phyloP scores from a whole-genome alignment of 2,113 vertebrate genomes.

The Spea bombifrons region DNA sequence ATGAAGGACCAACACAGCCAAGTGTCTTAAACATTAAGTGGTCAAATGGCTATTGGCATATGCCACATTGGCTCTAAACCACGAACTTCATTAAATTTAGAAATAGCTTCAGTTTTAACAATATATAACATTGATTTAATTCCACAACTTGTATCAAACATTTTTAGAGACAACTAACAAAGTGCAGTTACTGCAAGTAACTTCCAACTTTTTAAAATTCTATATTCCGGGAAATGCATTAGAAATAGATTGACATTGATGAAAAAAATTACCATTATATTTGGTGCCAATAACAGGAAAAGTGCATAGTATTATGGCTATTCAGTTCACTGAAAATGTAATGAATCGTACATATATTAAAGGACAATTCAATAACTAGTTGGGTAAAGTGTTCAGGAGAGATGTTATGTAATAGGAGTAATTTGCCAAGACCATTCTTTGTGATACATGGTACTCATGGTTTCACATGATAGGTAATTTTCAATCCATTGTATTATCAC shows the following conservation, averaged over 20 bases:
- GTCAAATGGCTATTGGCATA: too few relatives aligned
- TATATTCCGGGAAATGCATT: conserved; percentile 7
- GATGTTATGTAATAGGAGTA: conserved; percentile 1
- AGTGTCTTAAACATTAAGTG: too few relatives aligned
- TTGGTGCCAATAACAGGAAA: conserved; percentile 1
- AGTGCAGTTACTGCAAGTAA: too few relatives aligned
- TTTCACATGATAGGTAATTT: too few relatives aligned
- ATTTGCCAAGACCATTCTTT: neutral
- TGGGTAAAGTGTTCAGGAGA: conserved; percentile 9
- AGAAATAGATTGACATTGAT: conserved; percentile 16
- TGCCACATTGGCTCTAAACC: too few relatives aligned
- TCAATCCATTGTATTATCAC: too few relatives aligned
- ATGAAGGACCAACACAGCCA: too few relatives aligned
- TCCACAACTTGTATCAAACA: too few relatives aligned
- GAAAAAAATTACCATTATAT: conserved; percentile 22
- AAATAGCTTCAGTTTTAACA: too few relatives aligned
- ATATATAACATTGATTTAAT: too few relatives aligned
- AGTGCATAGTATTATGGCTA: conserved; percentile 7
- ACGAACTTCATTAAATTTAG: too few relatives aligned
- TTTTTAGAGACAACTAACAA: too few relatives aligned
- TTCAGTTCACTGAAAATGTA: conserved; percentile 12
- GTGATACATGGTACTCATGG: neutral
- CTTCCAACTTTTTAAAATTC: neutral
- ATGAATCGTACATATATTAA: conserved; percentile 10
- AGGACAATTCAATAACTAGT: conserved; percentile 28